Evolutionary conservation across 2,888 invertebrate species (phyloP), one percentile per base, ranked within the genome.

Genomic region (Urechis unicinctus): DNA sequence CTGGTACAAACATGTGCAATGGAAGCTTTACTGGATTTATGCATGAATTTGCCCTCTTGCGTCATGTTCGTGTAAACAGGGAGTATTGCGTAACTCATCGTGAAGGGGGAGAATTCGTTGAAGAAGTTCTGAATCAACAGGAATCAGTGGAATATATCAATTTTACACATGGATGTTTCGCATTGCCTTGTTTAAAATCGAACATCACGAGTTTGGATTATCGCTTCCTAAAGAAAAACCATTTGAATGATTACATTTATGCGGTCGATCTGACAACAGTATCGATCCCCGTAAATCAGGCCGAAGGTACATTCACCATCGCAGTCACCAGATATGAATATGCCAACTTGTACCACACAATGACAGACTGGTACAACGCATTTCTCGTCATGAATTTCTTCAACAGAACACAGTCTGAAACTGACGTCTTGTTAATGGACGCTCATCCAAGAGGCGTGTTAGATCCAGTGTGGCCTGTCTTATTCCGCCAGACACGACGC

Each of bases 391-490:
- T 61, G 60, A 42, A 58, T 9, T 63, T 56, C 47, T 63, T 58
- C 30, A 58, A 60, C 43, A 53, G 45, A n/a, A 59, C 59, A 2
- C 44, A 53, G 29, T 24, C 13, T 6, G 52, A 61, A 36, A 54
- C 54, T 5, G 22, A 64, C 9, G 65, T 75, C 9, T 55, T 75
- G 24, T 65, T 67, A 49, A 60, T 74, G n/a, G 75, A 75, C 56
- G 71, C 66, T 2, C 75, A 75, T 56, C 75, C 75, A 1, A 45
- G 56, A 24, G 72, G 74, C 2, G 62, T 59, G 0, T 61, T 75
- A 22, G 75, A 75, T 55, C 29, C 47, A 0, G 63, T 67, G 1
- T 75, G 75, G 75, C 43, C 52, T 3, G 59, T 53, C 0, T 61
- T 75, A 21, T 75, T 74, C 56, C 66, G 67, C 6, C 61, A 66